phyloP scores from a whole-genome alignment of 2,888 invertebrate species.

The Cheilosia soror region DNA sequence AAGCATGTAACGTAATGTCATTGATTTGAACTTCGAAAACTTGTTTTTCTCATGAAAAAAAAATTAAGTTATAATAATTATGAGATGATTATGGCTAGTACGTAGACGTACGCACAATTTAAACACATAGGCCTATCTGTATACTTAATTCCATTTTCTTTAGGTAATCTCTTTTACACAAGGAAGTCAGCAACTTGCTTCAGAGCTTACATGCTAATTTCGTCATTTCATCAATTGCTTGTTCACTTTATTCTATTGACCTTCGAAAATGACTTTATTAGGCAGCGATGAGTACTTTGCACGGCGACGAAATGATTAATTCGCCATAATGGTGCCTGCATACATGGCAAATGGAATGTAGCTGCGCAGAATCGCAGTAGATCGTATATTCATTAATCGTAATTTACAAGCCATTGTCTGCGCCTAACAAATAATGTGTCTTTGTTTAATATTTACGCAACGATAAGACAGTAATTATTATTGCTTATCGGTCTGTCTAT shows the following conservation, averaged over 20 bases:
- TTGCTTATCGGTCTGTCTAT: slow-evolving; percentile 23
- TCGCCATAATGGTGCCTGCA: slow-evolving; percentile 35
- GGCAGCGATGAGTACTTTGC: slow-evolving; percentile 40
- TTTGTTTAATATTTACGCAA: slow-evolving; percentile 49
- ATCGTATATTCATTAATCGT: slow-evolving; percentile 25
- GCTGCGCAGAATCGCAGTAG: slow-evolving; percentile 35
- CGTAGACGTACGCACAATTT: too few species aligned
- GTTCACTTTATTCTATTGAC: slow-evolving; percentile 50
- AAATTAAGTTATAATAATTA: too few species aligned
- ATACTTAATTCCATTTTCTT: neutral
- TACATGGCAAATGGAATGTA: slow-evolving; percentile 43
- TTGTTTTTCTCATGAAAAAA: too few species aligned
- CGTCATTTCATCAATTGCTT: slow-evolving; percentile 26
- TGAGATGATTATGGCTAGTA: too few species aligned
- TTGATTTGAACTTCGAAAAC: too few species aligned
- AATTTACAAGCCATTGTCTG: slow-evolving; percentile 45
- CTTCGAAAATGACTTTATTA: slow-evolving; percentile 68
- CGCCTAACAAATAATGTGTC: slow-evolving; percentile 34
- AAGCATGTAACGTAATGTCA: too few species aligned
- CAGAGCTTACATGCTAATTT: slow-evolving; percentile 16
- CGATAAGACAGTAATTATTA: slow-evolving; percentile 54
- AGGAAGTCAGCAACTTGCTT: slow-evolving; percentile 41
- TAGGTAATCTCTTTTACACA: slow-evolving; percentile 33
- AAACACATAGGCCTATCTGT: neutral
- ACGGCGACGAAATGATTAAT: slow-evolving; percentile 45